Conservation (phyloP, 2,113 vertebrate genomes). For the Urocynchramus pylzowi region DNA sequence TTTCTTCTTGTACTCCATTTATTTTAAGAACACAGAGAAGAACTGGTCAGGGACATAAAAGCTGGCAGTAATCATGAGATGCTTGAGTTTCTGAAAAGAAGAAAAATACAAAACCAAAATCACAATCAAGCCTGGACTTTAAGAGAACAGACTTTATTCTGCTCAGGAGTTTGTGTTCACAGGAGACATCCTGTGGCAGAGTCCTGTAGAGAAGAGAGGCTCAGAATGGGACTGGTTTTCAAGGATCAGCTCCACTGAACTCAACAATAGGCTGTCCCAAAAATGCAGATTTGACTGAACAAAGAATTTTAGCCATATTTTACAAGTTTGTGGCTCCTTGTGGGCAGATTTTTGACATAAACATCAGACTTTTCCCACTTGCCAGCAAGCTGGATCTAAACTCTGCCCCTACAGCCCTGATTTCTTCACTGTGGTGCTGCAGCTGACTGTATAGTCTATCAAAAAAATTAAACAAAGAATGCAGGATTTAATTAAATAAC, state of each 20-base stretch:
- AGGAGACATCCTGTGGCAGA: neutral
- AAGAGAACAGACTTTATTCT: neutral
- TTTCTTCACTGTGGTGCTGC: neutral
- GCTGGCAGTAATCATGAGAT: neutral
- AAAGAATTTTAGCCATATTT: neutral
- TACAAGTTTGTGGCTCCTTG: neutral
- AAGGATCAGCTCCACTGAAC: neutral
- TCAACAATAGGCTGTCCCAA: neutral
- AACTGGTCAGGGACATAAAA: neutral
- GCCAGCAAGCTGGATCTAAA: neutral
- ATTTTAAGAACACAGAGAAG: neutral
- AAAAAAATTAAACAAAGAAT: neutral
- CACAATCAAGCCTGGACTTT: neutral
- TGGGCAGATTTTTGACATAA: neutral
- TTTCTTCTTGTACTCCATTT: neutral
- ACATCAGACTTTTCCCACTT: neutral
- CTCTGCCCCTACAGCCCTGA: neutral
- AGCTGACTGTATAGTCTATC: neutral
- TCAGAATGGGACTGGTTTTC: neutral
- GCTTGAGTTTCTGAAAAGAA: neutral
- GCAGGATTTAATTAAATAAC: neutral
- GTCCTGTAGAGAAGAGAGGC: neutral
- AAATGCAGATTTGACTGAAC: neutral
- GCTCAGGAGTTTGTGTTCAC: neutral
- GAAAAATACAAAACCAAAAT: neutral